A percentile compares a stretch with the other conserved stretches of the same genome.
Evolutionary conservation across 2,888 invertebrate species (phyloP).

Genomic region (Hololepta plana): DNA sequence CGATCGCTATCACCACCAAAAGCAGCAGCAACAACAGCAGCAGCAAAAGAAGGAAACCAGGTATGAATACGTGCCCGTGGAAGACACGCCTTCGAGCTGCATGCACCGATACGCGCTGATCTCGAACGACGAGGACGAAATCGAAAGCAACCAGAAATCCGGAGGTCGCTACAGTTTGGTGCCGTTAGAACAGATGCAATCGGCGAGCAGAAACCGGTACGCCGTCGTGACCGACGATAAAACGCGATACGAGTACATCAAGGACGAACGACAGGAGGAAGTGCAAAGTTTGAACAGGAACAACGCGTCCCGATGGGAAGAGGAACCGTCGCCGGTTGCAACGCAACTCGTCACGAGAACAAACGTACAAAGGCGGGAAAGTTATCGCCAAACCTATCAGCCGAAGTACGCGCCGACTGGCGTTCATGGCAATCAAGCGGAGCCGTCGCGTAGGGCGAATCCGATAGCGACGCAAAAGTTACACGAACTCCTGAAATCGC

Average conservation of each 20-base stretch:
- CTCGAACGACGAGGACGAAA: slow-evolving; percentile 36
- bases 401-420: slow-evolving; percentile 11
- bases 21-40: slow-evolving; percentile 21
- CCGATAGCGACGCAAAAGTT: slow-evolving; percentile 56
- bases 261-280: slow-evolving; percentile 4
- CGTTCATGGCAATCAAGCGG: no score
- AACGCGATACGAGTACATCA: slow-evolving; percentile 17
- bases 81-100: no score
- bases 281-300: background rate
- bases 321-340: slow-evolving; percentile 8
- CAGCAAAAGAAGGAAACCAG: slow-evolving; percentile 19
- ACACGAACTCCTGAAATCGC: slow-evolving; percentile 56
- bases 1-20: slow-evolving; percentile 19
- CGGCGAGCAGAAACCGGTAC: slow-evolving; percentile 9
- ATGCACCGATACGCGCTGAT: slow-evolving; percentile 37
- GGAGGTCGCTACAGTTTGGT: slow-evolving; percentile 19
- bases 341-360: slow-evolving; percentile 2
- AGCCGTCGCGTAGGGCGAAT: slow-evolving; percentile 32
- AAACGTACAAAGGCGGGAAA: background rate
- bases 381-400: slow-evolving; percentile 11
- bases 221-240: slow-evolving; percentile 13
- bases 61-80: slow-evolving; percentile 37
- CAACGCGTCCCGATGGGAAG: no score
- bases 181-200: slow-evolving; percentile 16
- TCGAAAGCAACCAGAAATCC: slow-evolving; percentile 38